A percentile compares a stretch with the other conserved stretches of the same genome.
Evolutionary conservation across 2,888 invertebrate genomes (phyloP).

Genomic region (Papilio elwesi): DNA sequence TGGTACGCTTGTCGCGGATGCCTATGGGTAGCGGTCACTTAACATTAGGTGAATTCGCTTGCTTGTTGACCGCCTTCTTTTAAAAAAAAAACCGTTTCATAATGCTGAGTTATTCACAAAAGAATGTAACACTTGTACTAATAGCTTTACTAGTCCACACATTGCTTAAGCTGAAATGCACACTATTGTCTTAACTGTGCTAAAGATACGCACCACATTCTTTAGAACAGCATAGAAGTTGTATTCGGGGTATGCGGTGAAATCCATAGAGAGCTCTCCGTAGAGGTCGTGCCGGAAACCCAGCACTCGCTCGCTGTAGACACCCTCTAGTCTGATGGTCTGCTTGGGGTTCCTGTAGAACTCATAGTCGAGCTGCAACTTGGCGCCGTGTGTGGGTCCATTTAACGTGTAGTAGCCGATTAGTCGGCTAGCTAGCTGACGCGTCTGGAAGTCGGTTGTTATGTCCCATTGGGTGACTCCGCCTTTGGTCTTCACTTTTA

Average conservation of each 20-base stretch:
- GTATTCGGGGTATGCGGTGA: constrained; percentile 90
- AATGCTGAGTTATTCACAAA: too few species aligned
- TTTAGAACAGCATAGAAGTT: constrained; percentile 87
- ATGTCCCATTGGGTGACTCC: constrained; percentile 91
- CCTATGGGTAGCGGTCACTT: too few species aligned
- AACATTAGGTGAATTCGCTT: too few species aligned
- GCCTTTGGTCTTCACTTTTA: constrained; percentile 73
- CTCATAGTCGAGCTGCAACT: constrained; percentile 87
- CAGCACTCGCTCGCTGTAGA: constrained; percentile 82
- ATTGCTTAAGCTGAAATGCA: too few species aligned
- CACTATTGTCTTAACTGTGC: too few species aligned
- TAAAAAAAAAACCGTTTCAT: too few species aligned
- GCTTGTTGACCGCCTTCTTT: too few species aligned
- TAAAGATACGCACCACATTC: constrained; percentile 82
- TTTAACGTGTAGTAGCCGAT: constrained; percentile 87
- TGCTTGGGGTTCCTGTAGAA: constrained; percentile 84
- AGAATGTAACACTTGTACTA: too few species aligned
- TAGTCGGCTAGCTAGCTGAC: constrained; percentile 88
- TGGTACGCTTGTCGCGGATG: too few species aligned
- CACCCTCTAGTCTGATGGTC: constrained; percentile 78
- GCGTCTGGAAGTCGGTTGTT: constrained; percentile 90
- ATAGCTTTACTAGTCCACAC: too few species aligned
- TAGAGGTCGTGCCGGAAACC: constrained; percentile 85
- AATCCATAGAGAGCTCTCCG: constrained; percentile 87
- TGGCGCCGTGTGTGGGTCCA: constrained; percentile 81